Conservation (phyloP, 2,797 vertebrate genomes). For the Saxicola maurus region DNA sequence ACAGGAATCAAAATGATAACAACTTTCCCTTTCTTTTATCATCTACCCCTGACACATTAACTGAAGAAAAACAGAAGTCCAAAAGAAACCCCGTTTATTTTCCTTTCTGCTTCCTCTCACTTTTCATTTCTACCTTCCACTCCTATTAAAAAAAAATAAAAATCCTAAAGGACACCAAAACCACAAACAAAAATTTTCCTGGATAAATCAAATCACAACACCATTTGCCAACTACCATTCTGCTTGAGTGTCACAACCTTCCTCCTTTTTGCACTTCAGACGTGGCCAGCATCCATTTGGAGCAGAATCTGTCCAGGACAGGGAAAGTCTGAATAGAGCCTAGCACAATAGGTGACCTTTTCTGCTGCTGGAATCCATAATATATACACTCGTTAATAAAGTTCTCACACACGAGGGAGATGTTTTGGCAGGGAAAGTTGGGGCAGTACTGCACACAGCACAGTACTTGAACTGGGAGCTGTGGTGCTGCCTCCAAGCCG, state of each 20-base stretch:
- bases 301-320: neutral
- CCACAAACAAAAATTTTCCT: neutral
- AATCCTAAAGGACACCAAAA: neutral
- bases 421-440: neutral
- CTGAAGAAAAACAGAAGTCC: neutral
- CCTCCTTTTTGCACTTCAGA: neutral
- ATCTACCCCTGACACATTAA: rapidly evolving
- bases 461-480: neutral
- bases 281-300: neutral
- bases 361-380: conserved; percentile 13
- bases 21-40: neutral
- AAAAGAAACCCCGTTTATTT: neutral
- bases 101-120: neutral
- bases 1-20: neutral
- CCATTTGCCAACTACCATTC: neutral
- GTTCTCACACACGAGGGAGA: conserved; percentile 10
- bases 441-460: neutral
- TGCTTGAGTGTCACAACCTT: neutral
- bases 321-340: conserved; percentile 10
- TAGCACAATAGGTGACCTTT: conserved; percentile 41
- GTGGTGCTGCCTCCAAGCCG: neutral
- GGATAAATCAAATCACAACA: neutral
- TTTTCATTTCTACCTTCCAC: neutral
- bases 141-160: neutral
- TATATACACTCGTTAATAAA: conserved; percentile 19